Base-by-base conservation (phyloP, 1,140 invertebrate genomes). In the Aphis craccivora region DNA sequence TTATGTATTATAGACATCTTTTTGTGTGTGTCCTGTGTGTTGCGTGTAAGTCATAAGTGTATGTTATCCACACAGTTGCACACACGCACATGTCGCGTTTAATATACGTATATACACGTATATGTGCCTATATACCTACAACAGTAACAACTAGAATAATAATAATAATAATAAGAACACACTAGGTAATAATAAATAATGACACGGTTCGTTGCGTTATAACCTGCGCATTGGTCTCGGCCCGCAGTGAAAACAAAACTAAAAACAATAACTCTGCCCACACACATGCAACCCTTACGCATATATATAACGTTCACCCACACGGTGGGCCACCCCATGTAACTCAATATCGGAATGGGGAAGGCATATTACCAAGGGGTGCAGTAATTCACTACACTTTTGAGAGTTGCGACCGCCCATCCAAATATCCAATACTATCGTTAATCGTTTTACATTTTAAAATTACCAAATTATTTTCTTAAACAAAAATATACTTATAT, bases 201-300 rank as follows among this genome's bases (percentile, higher is more conserved):
- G 91, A 93, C 48, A 86, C 37, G 91, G 91, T 84, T 43, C 48
- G 48, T 93, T 86, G 91, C 81, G 48, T 53, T 92, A 93, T 84
- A 93, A 93, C 48, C 48, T 84, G 81, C 81, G 91, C 91, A 93
- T 93, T 93, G 76, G 90, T 83, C 35, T 51, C 81, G 48, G 81
- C 25, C 81, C 35, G 53, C 25, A n/a, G 48, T 55, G 18, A 91
- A 84, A 91, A 76, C n/a, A 51, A 43, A 91, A 43, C 22, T 37
- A 48, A 18, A 53, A 18, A 53, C 20, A 30, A 43, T 76, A 35
- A 76, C 60, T 5, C 5, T 76, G 5, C 60, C n/a, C 11, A 76
- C 60, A 76, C 25, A 60, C 9, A 11, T 30, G 11, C 8, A 60
- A 25, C 9, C 55, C 25, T 25, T 53, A 22, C 6, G 48, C 48